Evolutionary conservation across 2,888 invertebrate genomes (phyloP).

Genomic region (Chorisops tibialis): DNA sequence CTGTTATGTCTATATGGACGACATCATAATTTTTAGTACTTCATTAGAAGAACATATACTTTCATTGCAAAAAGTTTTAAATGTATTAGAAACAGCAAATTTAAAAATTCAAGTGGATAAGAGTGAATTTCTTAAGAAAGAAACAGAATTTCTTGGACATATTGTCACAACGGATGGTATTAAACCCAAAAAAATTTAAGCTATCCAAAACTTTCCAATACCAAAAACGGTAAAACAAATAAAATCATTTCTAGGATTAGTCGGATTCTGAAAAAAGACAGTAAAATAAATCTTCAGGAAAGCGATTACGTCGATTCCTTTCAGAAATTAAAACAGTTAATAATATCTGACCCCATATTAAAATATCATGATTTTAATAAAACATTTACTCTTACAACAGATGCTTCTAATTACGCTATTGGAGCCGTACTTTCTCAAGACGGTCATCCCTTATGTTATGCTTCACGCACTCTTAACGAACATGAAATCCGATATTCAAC

Average conservation of each 20-base stretch:
- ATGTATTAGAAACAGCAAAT: too few relatives aligned
- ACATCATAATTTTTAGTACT: too few relatives aligned
- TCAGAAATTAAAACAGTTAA: slow-evolving; percentile 11
- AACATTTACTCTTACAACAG: slow-evolving; percentile 39
- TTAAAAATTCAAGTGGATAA: too few relatives aligned
- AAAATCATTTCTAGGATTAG: too few relatives aligned
- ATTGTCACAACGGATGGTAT: too few relatives aligned
- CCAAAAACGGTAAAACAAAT: too few relatives aligned
- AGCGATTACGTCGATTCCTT: not conserved
- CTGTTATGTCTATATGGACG: too few relatives aligned
- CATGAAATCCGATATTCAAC: slow-evolving; percentile 36
- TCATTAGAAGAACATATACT: too few relatives aligned
- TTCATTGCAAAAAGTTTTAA: too few relatives aligned
- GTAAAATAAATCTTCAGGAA: not conserved
- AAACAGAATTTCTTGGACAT: not conserved
- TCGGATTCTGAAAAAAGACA: not conserved
- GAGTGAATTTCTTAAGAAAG: not conserved
- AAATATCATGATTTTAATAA: slow-evolving; percentile 43
- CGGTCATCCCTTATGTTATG: slow-evolving; percentile 37
- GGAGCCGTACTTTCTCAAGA: slow-evolving; percentile 38
- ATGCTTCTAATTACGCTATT: slow-evolving; percentile 37
- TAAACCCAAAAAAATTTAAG: not conserved
- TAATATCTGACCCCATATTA: slow-evolving; percentile 39
- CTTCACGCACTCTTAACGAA: slow-evolving; percentile 36
- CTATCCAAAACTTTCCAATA: not conserved